phyloP scores from a whole-genome alignment of 2,888 invertebrate genomes.

The Acholoe squamosa region DNA sequence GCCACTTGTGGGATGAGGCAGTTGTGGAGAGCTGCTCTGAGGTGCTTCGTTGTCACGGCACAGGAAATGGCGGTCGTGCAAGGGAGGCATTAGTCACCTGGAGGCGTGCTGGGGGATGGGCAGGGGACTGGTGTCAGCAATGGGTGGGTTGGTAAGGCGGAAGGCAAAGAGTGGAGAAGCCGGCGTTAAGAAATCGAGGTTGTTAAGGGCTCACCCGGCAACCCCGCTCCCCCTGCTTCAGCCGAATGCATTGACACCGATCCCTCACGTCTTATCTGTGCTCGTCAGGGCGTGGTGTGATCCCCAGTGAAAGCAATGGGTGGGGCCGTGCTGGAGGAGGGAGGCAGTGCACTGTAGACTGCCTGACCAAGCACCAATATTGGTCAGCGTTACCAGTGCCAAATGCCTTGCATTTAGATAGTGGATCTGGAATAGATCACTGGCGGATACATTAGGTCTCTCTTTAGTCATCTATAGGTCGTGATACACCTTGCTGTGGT shows the following conservation, averaged over 20 bases:
- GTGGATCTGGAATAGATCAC: not conserved
- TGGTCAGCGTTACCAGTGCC: not conserved
- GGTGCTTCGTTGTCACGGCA: not conserved
- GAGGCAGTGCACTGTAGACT: not conserved
- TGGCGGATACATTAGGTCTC: too few relatives aligned
- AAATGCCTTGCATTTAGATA: not conserved
- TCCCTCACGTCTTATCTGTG: not conserved
- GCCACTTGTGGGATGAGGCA: not conserved
- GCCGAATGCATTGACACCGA: slow-evolving; percentile 18
- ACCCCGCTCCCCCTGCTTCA: not conserved
- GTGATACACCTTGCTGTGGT: too few relatives aligned
- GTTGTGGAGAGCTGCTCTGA: not conserved
- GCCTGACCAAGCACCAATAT: not conserved
- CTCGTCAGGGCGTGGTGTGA: not conserved
- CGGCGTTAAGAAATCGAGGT: not conserved
- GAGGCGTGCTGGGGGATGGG: too few relatives aligned
- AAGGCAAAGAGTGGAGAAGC: not conserved
- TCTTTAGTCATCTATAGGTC: too few relatives aligned
- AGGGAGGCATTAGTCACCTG: not conserved
- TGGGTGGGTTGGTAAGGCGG: not conserved
- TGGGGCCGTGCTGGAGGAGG: not conserved
- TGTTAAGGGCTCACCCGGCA: slow-evolving; percentile 17
- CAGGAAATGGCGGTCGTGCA: slow-evolving; percentile 10
- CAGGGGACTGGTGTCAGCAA: not conserved
- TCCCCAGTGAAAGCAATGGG: not conserved